Conservation (phyloP, 2,113 vertebrate species). For the Pheucticus melanocephalus region DNA sequence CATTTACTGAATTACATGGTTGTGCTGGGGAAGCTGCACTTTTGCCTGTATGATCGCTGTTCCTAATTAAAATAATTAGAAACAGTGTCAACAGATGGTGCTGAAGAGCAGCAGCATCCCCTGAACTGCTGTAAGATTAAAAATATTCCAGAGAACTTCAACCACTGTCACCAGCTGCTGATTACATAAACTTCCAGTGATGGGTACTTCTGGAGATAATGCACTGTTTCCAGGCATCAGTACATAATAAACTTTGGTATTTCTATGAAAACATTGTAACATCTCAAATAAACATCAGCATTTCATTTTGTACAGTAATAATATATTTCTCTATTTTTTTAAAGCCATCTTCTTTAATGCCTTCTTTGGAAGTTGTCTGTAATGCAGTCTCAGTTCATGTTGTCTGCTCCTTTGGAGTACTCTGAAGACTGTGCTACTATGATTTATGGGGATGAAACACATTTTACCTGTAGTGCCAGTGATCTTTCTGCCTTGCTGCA, state of each 20-base stretch:
- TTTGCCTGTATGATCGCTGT: neutral
- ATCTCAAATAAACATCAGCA: neutral
- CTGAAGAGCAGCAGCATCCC: neutral
- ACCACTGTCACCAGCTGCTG: neutral
- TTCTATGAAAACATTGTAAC: neutral
- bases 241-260: neutral
- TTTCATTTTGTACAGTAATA: neutral
- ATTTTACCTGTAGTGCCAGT: neutral
- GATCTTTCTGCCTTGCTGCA: neutral
- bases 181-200: neutral
- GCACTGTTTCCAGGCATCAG: neutral
- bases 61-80: neutral
- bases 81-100: neutral
- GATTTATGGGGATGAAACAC: neutral
- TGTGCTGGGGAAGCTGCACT: neutral
- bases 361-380: neutral
- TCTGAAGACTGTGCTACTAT: neutral
- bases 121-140: neutral
- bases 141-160: neutral
- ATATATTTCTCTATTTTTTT: neutral
- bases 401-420: accelerated
- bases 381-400: neutral
- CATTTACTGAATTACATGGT: neutral
- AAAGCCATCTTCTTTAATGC: neutral
- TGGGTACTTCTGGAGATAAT: neutral